Base-by-base conservation (phyloP, 1,140 invertebrate genomes). In the Oppia nitens region DNA sequence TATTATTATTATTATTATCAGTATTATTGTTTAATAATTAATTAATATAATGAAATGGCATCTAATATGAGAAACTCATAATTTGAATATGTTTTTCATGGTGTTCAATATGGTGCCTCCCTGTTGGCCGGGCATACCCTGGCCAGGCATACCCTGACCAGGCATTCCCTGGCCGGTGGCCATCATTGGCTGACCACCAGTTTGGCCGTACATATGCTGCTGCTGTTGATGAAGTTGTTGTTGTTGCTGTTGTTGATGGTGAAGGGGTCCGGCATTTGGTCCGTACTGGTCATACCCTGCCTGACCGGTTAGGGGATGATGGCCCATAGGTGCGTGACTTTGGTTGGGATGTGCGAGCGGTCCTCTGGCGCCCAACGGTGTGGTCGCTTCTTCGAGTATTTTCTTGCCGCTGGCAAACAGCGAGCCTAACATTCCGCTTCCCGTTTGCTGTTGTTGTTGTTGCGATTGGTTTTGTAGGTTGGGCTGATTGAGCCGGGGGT, bases 371-470 rank as follows among this genome's bases (percentile, higher is more conserved):
- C 29, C 53, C n/a, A 62, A 23, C 14, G 61, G 61, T 51, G 61
- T 62, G n/a, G 61, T 60, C 2, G 57, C 61, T 25, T 58, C 61
- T 29, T 60, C 57, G 4, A 62, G 17, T 21, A 62, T 60, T 20
- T 62, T 54, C 28, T 62, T 62, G 14, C 61, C 61, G 11, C 50
- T 55, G 21, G 32, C 47, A 56, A 62, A 61, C 17, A 62, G 29
- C 47, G 40, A 60, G 2, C 50, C 51, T 3, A 62, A 53, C 32
- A 62, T 54, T 11, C 47, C 32, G 2, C 50, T 40, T 21, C 21
- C 25, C 26, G 60, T 62, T 50, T 57, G 55, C 14, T 29, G 23
- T 51, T 57, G 53, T 26, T 63, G 55, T 26, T 53, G 53, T 28
- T 27, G 50, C 23, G 57, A 51, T 26, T 53, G 60, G 17, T n/a